These are phyloP conservation scores for Diaphora mendica DNA, from an alignment of 2,888 invertebrate genomes.

Conservation along the genomic window DNA sequence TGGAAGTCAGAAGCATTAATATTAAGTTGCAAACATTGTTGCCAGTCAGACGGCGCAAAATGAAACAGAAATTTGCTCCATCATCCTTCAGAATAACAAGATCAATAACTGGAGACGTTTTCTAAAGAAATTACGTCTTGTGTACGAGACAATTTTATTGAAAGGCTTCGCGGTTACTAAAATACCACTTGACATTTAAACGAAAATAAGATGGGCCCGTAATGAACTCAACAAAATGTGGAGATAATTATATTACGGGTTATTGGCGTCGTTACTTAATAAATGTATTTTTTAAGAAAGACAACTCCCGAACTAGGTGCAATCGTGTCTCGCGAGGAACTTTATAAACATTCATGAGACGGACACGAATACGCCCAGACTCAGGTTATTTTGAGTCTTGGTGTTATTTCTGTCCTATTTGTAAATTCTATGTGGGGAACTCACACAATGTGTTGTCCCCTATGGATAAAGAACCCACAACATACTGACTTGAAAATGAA, in stretches of 20 bases:
- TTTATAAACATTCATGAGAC: too few relatives aligned
- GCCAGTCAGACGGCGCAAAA: not conserved
- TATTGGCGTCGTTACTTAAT: not conserved
- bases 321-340: too few relatives aligned
- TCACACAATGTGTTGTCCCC: too few relatives aligned
- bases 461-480: too few relatives aligned
- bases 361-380: too few relatives aligned
- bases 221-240: conserved; percentile 5
- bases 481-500: too few relatives aligned
- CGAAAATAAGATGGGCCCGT: not conserved
- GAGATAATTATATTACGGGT: conserved; percentile 16
- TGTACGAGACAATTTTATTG: conserved; percentile 1
- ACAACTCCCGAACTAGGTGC: not conserved
- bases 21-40: not conserved
- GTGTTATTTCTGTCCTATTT: too few relatives aligned
- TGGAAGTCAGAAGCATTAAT: not conserved
- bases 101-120: conserved; percentile 1
- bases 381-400: too few relatives aligned
- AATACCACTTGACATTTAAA: conserved; percentile 1
- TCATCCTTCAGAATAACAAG: not conserved
- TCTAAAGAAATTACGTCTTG: conserved; percentile 2
- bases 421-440: too few relatives aligned
- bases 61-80: not conserved
- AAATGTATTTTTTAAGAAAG: too few relatives aligned
- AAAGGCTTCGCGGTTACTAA: conserved; percentile 4